Conservation (phyloP, 2,888 invertebrate genomes). For the Erannis defoliaria region DNA sequence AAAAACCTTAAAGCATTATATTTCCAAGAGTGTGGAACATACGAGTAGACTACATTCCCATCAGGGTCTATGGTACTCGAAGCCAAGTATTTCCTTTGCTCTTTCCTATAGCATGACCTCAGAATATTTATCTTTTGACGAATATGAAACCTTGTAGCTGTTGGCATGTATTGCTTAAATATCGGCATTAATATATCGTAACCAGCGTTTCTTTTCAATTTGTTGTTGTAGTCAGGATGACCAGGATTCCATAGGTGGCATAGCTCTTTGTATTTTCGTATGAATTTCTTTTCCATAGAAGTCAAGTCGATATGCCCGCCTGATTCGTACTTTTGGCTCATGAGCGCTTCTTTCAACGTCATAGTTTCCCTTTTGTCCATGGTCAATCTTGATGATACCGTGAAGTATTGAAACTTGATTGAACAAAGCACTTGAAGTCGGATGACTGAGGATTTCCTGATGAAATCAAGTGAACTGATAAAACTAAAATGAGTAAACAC, state of each 20-base stretch:
- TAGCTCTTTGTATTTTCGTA: conserved; percentile 51
- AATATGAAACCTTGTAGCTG: conserved; percentile 49
- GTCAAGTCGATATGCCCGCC: conserved; percentile 29
- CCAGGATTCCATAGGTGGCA: conserved; percentile 54
- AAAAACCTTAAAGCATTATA: conserved; percentile 54
- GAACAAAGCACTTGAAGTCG: neutral
- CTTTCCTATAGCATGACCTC: conserved; percentile 57
- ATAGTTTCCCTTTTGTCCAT: conserved; percentile 9
- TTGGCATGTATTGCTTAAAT: conserved; percentile 48
- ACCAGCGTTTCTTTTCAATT: conserved; percentile 50
- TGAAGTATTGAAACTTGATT: neutral
- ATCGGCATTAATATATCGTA: conserved; percentile 49
- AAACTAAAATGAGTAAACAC: neutral
- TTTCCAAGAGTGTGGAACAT: conserved; percentile 55
- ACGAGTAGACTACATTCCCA: conserved; percentile 51
- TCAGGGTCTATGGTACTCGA: conserved; percentile 49
- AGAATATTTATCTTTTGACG: conserved; percentile 59
- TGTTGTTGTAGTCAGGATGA: conserved; percentile 56
- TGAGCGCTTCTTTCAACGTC: conserved; percentile 3
- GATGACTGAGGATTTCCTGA: conserved; percentile 8
- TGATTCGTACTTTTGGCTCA: conserved; percentile 5
- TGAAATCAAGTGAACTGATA: conserved; percentile 2
- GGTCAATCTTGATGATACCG: conserved; percentile 28
- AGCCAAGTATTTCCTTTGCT: conserved; percentile 48
- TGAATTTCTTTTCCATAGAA: conserved; percentile 50